Evolutionary conservation across 1,140 invertebrate genomes (phyloP), one percentile per base, ranked within the genome.

Genomic region (Scaptomyza pallida): DNA sequence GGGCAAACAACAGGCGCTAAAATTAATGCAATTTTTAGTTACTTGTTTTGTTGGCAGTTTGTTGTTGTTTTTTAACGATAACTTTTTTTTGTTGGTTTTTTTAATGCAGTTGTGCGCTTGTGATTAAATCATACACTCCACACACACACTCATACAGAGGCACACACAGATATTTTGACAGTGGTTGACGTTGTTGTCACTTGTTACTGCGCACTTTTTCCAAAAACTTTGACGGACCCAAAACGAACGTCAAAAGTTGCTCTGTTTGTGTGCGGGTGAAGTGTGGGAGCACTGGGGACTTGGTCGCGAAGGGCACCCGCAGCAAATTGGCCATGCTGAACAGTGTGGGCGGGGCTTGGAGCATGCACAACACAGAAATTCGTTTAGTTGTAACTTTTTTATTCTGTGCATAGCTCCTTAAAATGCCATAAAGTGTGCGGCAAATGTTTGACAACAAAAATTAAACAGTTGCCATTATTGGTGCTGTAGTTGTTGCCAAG

Each of bases 161-260:
- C 21, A 55, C 13, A 15, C 16, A 40, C 21, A 30, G 26, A 60
- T 26, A 65, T 54, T 35, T 17, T 52, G 40, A 59, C 48, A 69
- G 35, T 59, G 51, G 17, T 52, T 63, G 65, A 63, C 65, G 47
- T 52, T 51, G 72, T 67, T 73, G 81, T 86, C 80, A 83, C 68
- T 75, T 51, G 17, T 54, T 65, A 65, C 68, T 57, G 63, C 81
- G 75, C 57, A 68, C 64, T 65, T 86, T 86, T 72, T n/a, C n/a
- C 23, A 45, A 50, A 75, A 75, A 88, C 65, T 64, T 86, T 85
- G 77, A 86, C 73, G 79, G 65, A 75, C 50, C 74, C 68, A 86
- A n/a, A n/a, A n/a, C n/a, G n/a, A n/a, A 81, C 82, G 81, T 88
- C 81, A 86, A 86, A 55, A 86, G 82, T 88, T 85, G 43, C 16